Evolutionary conservation across 2,888 invertebrate genomes (phyloP), one percentile per base, ranked within the genome.

Genomic region (Tholera decimalis): DNA sequence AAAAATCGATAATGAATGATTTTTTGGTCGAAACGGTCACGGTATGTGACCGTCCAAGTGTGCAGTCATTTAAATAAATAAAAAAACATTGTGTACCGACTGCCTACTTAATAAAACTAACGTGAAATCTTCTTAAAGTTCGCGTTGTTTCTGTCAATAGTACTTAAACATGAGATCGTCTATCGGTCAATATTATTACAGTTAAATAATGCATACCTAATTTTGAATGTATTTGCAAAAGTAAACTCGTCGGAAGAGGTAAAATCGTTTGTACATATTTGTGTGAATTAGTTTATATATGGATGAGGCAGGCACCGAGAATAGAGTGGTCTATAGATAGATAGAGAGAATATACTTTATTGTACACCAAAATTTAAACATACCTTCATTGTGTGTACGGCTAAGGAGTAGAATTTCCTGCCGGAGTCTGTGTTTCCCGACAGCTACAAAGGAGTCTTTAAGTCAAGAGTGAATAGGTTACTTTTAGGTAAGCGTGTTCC

Each of bases 1-100:
- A 65, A 24, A 58, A 51, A 43, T 62, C 35, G 18, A 15, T 66
- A 20, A 63, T 56, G 30, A 44, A 50, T 24, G 39, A 43, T 49
- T 59, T 44, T 22, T 58, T 53, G 37, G 28, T 39, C 43, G 22
- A 50, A 35, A 7, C 20, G 18, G 35, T 58, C 57, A 60, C 22
- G 55, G 56, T 49, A 41, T 47, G 37, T 35, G 0, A 47, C 26
- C 41, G 51, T 33, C 51, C 18, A 55, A 73, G 22, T 50, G n/a
- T 39, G 50, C 13, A 67, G 39, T 41, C 7, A 56, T 56, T 46
- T 20, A 39, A 53, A 57, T 47, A 28, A 15, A 15, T 35, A 24
- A 47, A 41, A 47, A 18, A 41, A n/a, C n/a, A n/a, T 41, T 20
- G 11, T n/a, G 22, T 22, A 20, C 20, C 15, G 22, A 20, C 69